Percentiles rank a stretch among this genome's conserved stretches.
Conservation (phyloP, 2,113 vertebrate genomes). For the Phaethon lepturus region DNA sequence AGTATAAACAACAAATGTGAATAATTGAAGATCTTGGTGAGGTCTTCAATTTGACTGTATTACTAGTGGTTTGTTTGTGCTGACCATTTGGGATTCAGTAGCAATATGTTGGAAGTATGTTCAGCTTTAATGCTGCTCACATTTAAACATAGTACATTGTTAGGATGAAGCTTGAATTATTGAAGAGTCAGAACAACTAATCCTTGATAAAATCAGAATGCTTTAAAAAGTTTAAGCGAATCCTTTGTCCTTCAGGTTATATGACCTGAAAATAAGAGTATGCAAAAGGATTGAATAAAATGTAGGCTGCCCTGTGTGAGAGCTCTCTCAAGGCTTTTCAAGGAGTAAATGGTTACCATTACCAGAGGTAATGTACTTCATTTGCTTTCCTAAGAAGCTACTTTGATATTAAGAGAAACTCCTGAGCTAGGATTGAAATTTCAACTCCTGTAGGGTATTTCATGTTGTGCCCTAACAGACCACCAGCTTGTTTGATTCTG, state of each 20-base stretch:
- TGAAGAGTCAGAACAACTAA: conserved; percentile 42
- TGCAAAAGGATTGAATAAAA: conserved; percentile 65
- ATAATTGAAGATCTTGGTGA: not conserved
- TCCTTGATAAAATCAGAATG: conserved; percentile 13
- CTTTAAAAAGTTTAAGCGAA: conserved; percentile 20
- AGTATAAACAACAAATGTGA: not conserved
- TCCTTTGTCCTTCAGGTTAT: conserved; percentile 62
- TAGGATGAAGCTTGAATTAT: conserved; percentile 43
- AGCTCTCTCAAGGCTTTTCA: conserved; percentile 62
- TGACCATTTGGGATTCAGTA: not conserved
- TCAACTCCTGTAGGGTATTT: conserved; percentile 33
- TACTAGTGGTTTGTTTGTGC: not conserved
- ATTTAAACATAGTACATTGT: not conserved
- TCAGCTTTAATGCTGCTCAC: conserved; percentile 21
- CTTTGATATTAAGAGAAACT: conserved; percentile 49
- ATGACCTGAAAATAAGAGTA: conserved; percentile 61
- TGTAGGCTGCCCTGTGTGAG: conserved; percentile 22
- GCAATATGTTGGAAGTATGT: not conserved
- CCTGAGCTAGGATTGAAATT: conserved; percentile 15
- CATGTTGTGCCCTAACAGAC: not conserved
- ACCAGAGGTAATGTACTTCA: conserved; percentile 64
- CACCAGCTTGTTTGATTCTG: not conserved
- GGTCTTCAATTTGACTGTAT: not conserved
- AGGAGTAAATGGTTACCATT: conserved; percentile 61
- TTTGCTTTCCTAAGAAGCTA: conserved; percentile 60